phyloP scores from a whole-genome alignment of 2,797 vertebrate genomes.

The Anableps anableps region DNA sequence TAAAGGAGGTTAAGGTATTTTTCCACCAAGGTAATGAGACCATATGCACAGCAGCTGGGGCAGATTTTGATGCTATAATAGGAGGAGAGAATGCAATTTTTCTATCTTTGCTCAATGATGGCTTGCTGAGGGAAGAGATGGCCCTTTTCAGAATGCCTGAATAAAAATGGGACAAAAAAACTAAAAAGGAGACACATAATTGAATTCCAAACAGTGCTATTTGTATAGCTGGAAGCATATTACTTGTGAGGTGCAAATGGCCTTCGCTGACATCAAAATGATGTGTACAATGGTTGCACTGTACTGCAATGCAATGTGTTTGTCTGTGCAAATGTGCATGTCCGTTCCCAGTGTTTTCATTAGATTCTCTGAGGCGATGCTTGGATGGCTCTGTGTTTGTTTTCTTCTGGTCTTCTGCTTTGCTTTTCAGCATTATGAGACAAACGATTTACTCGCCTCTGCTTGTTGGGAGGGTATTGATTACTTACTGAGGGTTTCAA shows the following conservation, averaged over 20 bases:
- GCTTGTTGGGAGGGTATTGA: conserved; percentile 59
- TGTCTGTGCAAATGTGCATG: conserved; percentile 73
- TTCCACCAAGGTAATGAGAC: conserved; percentile 83
- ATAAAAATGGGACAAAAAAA: conserved; percentile 28
- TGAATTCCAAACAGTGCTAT: conserved; percentile 75
- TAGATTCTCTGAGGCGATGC: conserved; percentile 56
- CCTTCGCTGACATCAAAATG: conserved; percentile 72
- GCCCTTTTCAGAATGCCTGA: conserved; percentile 61
- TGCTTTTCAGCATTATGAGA: conserved; percentile 57
- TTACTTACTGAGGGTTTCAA: conserved; percentile 63
- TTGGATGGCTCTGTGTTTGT: conserved; percentile 59
- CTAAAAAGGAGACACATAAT: conserved; percentile 69
- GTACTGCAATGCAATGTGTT: conserved; percentile 64
- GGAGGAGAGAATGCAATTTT: conserved; percentile 70
- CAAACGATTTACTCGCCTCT: conserved; percentile 54
- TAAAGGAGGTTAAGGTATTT: conserved; percentile 83
- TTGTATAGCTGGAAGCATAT: conserved; percentile 73
- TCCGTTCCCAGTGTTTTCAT: conserved; percentile 63
- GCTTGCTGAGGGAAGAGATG: conserved; percentile 57
- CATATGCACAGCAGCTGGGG: conserved; percentile 55
- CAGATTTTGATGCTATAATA: conserved; percentile 82
- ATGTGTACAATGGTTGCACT: conserved; percentile 62
- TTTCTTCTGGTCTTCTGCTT: conserved; percentile 48
- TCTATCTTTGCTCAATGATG: conserved; percentile 66
- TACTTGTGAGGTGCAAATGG: conserved; percentile 71